phyloP scores from a whole-genome alignment of 2,797 vertebrate genomes.

The Falco concolor region DNA sequence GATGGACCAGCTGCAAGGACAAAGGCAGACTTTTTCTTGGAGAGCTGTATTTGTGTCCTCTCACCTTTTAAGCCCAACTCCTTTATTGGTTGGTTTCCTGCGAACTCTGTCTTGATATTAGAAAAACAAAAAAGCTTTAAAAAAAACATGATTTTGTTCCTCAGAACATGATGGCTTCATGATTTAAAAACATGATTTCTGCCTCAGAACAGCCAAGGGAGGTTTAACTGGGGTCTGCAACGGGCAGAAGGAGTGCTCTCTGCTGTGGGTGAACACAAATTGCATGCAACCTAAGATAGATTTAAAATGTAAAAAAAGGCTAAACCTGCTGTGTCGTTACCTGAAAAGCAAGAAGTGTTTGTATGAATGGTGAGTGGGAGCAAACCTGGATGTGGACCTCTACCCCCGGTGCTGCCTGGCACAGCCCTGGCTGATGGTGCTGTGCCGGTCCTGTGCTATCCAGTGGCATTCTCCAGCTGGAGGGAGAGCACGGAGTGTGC shows the following conservation, averaged over 20 bases:
- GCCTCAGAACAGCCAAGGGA: background rate
- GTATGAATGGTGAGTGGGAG: background rate
- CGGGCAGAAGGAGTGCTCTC: background rate
- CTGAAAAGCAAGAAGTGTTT: background rate
- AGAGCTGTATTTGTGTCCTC: too few relatives aligned
- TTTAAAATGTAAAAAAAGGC: background rate
- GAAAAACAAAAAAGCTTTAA: background rate
- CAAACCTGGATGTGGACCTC: background rate
- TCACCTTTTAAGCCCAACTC: too few relatives aligned
- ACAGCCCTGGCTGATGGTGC: background rate
- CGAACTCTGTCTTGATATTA: too few relatives aligned
- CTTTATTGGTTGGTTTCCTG: too few relatives aligned
- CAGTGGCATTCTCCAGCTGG: background rate
- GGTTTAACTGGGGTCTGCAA: background rate
- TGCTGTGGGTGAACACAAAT: background rate
- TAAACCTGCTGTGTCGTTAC: background rate
- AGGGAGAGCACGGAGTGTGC: background rate
- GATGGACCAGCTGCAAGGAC: too few relatives aligned
- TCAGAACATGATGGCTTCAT: too few relatives aligned
- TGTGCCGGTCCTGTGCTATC: background rate
- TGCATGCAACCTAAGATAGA: background rate
- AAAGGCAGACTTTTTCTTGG: too few relatives aligned
- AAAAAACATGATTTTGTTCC: background rate
- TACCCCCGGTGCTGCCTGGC: background rate
- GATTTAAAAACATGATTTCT: background rate